Evolutionary conservation across 53 echinoderm and acorn worm species (phyloP), one percentile per base, ranked within the genome.

Genomic region (Henricia sp.): DNA sequence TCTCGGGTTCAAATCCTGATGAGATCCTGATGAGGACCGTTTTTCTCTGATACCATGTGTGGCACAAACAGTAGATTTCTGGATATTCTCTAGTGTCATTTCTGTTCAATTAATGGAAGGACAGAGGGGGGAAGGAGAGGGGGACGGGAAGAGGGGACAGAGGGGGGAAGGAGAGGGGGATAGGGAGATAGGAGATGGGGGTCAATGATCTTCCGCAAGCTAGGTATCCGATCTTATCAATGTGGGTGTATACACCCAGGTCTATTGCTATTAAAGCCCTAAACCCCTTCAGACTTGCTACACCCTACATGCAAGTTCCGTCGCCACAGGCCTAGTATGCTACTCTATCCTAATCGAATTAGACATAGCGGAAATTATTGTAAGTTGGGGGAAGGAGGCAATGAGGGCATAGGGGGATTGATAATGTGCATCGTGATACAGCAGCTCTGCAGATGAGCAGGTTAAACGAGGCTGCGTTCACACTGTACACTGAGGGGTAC

Each of bases 261-360:
- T 60, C 62, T 60, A 10, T 14, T 29, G 17, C 32, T 60, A 3
- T 1, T 60, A 32, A 1, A 60, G 62, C 30, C 72, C 57, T 56
- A 32, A 39, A 41, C 59, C 57, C 37, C 76, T 40, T 10, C 16
- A 33, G 23, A 76, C 43, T 13, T 21, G 59, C 59, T 59, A 38
- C 76, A 57, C 28, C 60, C 76, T 59, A 38, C 76, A 57, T 17
- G 42, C 76, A 32, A 32, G 20, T 50, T 16, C 62, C 64, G 52
- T 21, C 8, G 34, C 53, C 50, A 19, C 24, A 50, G 73, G 52
- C 34, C 36, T 59, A 25, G 40, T 58, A 59, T 76, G 58, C 43
- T 80, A 80, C 63, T 80, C 80, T 34, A n/a, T 64, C 64, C 80
- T 80, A 80, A 80, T 48, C 21, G 11, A 44, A 63, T 80, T 80